A percentile compares a stretch with the other conserved stretches of the same genome.
Evolutionary conservation across 2,888 invertebrate genomes (phyloP).

Genomic region (Resseliella maxima): DNA sequence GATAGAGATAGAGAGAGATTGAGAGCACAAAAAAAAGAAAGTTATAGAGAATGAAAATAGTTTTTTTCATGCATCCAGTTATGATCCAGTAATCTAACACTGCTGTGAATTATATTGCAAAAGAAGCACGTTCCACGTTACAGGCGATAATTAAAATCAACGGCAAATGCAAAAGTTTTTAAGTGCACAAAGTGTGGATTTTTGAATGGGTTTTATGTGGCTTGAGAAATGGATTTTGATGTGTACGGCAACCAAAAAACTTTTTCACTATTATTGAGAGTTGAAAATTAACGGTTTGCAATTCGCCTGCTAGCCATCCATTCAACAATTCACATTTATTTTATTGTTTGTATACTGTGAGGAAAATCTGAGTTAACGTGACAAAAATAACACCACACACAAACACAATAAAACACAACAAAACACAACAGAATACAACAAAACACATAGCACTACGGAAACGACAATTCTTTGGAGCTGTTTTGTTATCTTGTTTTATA

Average conservation of each 20-base stretch:
- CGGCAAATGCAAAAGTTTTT: neutral
- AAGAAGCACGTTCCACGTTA: constrained; percentile 16
- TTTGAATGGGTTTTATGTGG: neutral
- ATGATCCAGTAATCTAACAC: neutral
- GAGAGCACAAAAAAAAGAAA: no score
- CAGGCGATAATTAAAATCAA: constrained; percentile 47
- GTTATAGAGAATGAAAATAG: no score
- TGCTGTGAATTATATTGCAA: no score
- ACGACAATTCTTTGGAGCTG: neutral
- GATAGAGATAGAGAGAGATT: no score
- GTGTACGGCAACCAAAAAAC: neutral
- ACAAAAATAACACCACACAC: neutral
- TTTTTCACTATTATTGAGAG: neutral
- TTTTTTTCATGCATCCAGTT: no score
- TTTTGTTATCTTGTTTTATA: constrained; percentile 32
- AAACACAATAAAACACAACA: no score
- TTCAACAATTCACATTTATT: neutral
- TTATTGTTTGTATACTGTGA: neutral
- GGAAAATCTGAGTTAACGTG: neutral
- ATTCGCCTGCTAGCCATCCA: neutral
- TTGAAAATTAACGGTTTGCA: constrained; percentile 1
- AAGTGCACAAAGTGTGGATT: neutral
- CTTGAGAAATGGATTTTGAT: constrained; percentile 29
- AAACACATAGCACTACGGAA: neutral
- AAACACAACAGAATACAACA: neutral